Evolutionary conservation across 1,140 invertebrate species (phyloP), one percentile per base, ranked within the genome.

Genomic region (Pararge aegeria): DNA sequence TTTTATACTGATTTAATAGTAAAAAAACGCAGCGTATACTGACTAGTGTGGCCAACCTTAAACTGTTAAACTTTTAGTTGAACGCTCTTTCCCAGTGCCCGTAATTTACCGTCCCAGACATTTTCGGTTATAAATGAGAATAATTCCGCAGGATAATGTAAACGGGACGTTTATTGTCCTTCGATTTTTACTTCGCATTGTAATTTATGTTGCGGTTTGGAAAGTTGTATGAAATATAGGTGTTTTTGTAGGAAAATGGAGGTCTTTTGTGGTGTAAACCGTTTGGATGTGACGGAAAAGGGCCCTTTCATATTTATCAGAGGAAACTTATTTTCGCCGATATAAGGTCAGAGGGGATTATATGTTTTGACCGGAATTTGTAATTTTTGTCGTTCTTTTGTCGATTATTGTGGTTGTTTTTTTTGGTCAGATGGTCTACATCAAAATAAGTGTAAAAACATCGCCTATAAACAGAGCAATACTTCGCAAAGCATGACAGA

Each of bases 61-160:
- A 55, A 52, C 37, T 55, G 16, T n/a, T 21, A 7, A 46, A 62
- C 46, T 62, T 61, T 62, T 24, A 46, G 48, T 56, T 13, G 49
- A 37, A 51, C 16, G 24, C 34, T 51, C 38, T 61, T 59, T 60
- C 57, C n/a, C 29, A 19, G 53, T 49, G 5, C 16, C 15, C 21
- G 19, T 62, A 42, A 62, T 62, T 55, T 52, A 62, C 13, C 19
- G 27, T 10, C 27, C 37, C 24, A 37, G 37, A 30, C 29, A 21
- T 58, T 59, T 34, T 46, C 27, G 30, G 48, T 55, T 62, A 44
- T 62, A 51, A 56, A 62, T 56, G 46, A 42, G 48, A 56, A 62
- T 44, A 62, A 62, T 34, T 56, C 50, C 46, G 21, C 15, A 29
- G 15, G 30, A 60, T 49, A 60, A 54, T 37, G 55, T 49, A 37